Percentiles rank a stretch among this genome's conserved stretches.
Evolutionary conservation across 2,797 vertebrate species (phyloP).

Genomic region (Diplodus puntazzo): DNA sequence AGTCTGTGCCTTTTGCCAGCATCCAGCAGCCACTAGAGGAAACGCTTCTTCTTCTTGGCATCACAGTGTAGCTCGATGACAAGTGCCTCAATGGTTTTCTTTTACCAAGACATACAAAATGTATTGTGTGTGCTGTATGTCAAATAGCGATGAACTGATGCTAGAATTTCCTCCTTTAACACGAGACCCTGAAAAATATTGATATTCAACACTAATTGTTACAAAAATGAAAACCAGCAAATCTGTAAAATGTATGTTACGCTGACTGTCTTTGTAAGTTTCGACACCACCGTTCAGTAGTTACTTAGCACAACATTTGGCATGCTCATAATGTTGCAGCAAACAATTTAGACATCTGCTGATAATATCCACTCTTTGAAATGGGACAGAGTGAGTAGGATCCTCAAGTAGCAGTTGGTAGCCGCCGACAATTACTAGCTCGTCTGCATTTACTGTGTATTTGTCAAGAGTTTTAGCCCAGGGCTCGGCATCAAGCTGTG

Average conservation of each 20-base stretch:
- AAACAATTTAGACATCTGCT: slow-evolving; percentile 21
- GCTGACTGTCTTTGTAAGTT: not conserved
- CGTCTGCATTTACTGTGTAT: slow-evolving; percentile 71
- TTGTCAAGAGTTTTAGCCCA: slow-evolving; percentile 76
- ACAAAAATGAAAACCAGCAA: not conserved
- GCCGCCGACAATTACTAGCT: slow-evolving; percentile 71
- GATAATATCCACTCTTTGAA: not conserved
- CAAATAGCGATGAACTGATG: too few relatives aligned
- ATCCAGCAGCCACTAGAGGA: not conserved
- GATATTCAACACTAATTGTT: too few relatives aligned
- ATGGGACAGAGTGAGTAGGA: not conserved
- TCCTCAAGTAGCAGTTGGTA: slow-evolving; percentile 37
- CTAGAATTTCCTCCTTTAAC: too few relatives aligned
- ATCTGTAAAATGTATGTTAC: not conserved
- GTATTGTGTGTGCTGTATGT: too few relatives aligned
- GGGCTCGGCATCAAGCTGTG: slow-evolving; percentile 73
- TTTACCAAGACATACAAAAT: not conserved
- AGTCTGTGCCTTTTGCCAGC: not conserved
- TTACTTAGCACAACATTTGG: not conserved
- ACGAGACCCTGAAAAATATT: too few relatives aligned
- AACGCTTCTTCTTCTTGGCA: not conserved
- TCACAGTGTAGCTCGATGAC: not conserved
- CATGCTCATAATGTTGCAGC: not conserved
- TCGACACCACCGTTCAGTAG: not conserved
- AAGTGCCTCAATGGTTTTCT: not conserved